Base-by-base conservation (phyloP, 2,888 invertebrate species). In the Callinectes sapidus region DNA sequence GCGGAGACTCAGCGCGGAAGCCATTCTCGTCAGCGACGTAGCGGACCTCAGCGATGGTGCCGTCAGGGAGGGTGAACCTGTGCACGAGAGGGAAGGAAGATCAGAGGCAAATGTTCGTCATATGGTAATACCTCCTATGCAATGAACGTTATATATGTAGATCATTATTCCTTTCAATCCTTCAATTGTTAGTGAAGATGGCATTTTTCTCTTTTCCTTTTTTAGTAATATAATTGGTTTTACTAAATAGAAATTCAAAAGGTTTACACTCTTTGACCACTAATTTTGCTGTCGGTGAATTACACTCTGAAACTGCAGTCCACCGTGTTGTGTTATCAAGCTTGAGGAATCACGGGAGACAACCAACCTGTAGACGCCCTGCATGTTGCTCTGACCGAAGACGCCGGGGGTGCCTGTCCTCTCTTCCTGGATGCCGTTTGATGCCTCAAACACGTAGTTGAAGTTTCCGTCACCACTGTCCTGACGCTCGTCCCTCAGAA, bases 391-490 rank as follows among this genome's bases (percentile, higher is more conserved):
- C 66, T 88, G 88, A 14, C 93, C 91, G 0, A 28, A 77, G 5
- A 39, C 3, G 61, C 93, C 93, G 48, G 18, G 91, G 77, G 54
- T 54, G 28, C 94, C 94, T 10, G 71, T 42, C 18, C 89, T 90
- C 48, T 91, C 77, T 16, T 92, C 89, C 1, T 0, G 35, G 71
- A 91, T 94, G 89, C 94, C 94, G 66, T 94, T 92, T 35, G 85
- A 87, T 18, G 91, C 87, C 71, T 94, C 94, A 71, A 89, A 93
- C 0, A 16, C 85, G 86, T 93, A 94, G 28, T 55, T 93, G 90
- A 91, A 94, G 66, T 87, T 94, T 23, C 94, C 94, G 85, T 92
- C 92, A 42, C 92, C 91, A 2, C 77, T 61, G 87, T 94, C 91
- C n/a, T 91, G 91, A 55, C 89, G 85, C 10, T 90, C 92, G 90